Conservation (phyloP, 1,140 invertebrate genomes). For the Teleogryllus occipitalis region DNA sequence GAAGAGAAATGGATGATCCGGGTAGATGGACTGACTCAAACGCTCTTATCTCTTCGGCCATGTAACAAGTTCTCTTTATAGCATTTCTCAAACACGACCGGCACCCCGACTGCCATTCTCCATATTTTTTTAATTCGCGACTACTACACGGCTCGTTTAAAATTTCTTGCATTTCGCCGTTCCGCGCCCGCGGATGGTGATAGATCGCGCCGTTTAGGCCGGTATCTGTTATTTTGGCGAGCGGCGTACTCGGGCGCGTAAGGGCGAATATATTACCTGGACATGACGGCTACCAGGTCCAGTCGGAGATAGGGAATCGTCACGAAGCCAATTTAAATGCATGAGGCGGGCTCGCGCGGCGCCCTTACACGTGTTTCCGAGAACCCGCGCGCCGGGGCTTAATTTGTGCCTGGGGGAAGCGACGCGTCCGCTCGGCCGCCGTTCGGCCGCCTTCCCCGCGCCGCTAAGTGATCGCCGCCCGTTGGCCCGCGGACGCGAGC, state of each 20-base stretch:
- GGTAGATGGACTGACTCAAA: neutral
- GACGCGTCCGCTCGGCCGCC: no score
- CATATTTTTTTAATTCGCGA: neutral
- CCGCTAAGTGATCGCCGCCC: no score
- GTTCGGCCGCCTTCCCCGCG: neutral
- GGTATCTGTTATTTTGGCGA: neutral
- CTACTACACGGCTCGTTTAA: neutral
- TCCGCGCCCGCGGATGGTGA: neutral
- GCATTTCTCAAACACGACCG: neutral
- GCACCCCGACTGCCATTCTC: neutral
- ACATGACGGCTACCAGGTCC: conserved; percentile 2
- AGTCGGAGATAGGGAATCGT: conserved; percentile 3
- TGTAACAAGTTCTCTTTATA: neutral
- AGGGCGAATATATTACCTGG: conserved; percentile 1
- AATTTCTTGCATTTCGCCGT: neutral
- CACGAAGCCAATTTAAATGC: conserved; percentile 4
- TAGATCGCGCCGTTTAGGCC: neutral
- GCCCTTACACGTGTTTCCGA: neutral
- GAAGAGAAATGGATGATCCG: neutral
- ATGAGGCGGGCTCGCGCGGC: neutral
- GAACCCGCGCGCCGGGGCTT: neutral
- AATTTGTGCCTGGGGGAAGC: neutral
- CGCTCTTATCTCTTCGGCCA: neutral
- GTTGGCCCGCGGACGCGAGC: no score
- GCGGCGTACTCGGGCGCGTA: neutral